Evolutionary conservation across 2,797 vertebrate genomes (phyloP).

Genomic region (Catostomus latipinnis): DNA sequence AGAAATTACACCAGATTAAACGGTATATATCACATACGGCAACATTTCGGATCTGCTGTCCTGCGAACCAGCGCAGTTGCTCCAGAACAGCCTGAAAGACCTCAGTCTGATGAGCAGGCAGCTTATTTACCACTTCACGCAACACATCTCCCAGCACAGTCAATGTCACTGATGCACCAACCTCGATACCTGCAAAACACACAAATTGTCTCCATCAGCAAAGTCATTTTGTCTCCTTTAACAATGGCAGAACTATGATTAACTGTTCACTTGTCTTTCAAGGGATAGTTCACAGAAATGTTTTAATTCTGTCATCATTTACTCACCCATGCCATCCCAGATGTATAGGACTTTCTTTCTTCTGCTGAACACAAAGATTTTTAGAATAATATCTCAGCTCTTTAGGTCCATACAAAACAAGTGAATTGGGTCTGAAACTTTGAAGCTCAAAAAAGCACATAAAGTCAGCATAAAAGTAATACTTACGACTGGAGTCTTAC

Average conservation of each 20-base stretch:
- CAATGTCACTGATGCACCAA: slow-evolving; percentile 87
- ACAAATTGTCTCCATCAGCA: not conserved
- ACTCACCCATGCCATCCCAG: too few species aligned
- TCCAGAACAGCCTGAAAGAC: slow-evolving; percentile 87
- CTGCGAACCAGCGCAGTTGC: slow-evolving; percentile 93
- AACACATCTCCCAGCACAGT: slow-evolving; percentile 81
- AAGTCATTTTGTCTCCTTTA: not conserved
- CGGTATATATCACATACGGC: slow-evolving; percentile 79
- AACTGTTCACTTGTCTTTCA: not conserved
- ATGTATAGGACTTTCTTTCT: too few species aligned
- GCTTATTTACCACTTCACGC: slow-evolving; percentile 67
- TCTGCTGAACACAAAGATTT: too few species aligned
- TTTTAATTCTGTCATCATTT: too few species aligned
- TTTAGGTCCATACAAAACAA: too few species aligned
- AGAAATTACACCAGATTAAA: not conserved
- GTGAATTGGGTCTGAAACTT: too few species aligned
- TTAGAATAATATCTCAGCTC: too few species aligned
- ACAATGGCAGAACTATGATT: not conserved
- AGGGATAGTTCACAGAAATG: too few species aligned
- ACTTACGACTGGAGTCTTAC: too few species aligned
- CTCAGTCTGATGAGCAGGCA: slow-evolving; percentile 80
- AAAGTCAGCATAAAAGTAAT: too few species aligned
- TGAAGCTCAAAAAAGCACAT: too few species aligned
- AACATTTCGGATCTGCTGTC: slow-evolving; percentile 92
- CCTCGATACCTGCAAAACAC: slow-evolving; percentile 79